These are phyloP conservation scores for Halcyon leucocephala DNA, from an alignment of 2,797 vertebrate genomes.

Conservation along the genomic window DNA sequence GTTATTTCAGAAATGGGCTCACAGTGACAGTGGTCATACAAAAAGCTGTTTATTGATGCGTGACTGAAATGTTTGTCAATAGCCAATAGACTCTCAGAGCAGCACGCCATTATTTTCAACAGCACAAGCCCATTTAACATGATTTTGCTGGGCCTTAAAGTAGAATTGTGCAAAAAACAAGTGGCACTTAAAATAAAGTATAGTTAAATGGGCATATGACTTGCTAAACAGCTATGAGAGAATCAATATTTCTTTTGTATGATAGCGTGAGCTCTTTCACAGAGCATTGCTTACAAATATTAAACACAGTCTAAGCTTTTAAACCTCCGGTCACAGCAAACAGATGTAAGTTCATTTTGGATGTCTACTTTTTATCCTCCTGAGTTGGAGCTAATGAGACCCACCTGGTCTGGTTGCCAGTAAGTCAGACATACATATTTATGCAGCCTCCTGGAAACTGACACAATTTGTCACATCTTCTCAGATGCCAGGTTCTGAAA, in stretches of 20 bases:
- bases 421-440: conserved; percentile 6
- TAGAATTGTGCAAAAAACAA: not conserved
- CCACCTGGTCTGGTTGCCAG: not conserved
- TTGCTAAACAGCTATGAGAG: not conserved
- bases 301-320: not conserved
- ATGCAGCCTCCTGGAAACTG: conserved; percentile 7
- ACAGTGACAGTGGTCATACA: not conserved
- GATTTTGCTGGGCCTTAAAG: not conserved
- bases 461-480: not conserved
- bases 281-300: not conserved
- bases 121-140: not conserved
- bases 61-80: not conserved
- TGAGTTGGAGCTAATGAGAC: conserved; percentile 13
- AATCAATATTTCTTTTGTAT: not conserved
- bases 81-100: not conserved
- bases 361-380: not conserved
- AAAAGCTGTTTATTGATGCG: not conserved
- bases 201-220: not conserved
- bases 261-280: not conserved
- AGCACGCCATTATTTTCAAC: not conserved
- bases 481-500: not conserved
- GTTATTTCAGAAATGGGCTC: not conserved
- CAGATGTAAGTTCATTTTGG: not conserved
- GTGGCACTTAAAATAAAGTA: not conserved
- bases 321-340: not conserved